A percentile compares a stretch with the other conserved stretches of the same genome.
These are phyloP conservation scores for Fratercula arctica DNA, from an alignment of 2,797 vertebrate species.

Conservation along the genomic window DNA sequence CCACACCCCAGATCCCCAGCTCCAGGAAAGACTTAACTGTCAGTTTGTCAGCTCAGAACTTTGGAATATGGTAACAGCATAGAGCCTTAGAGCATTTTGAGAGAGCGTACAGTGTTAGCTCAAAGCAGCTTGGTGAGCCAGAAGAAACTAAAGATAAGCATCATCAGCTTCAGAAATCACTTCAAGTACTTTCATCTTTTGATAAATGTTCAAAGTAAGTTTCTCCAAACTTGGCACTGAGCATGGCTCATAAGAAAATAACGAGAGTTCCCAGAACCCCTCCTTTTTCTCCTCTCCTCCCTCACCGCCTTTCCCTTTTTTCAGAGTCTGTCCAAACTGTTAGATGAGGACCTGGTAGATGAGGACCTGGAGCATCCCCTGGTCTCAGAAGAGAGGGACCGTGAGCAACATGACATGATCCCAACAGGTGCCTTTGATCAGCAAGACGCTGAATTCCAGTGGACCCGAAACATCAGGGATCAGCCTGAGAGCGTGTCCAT, in stretches of 20 bases:
- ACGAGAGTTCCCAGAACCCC: background rate
- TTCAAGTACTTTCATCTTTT: background rate
- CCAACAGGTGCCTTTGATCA: background rate
- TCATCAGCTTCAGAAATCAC: background rate
- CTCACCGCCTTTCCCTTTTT: background rate
- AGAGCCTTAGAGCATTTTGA: background rate
- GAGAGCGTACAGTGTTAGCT: background rate
- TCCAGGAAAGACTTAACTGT: background rate
- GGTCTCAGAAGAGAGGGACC: conserved; percentile 28
- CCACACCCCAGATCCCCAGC: background rate
- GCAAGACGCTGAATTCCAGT: background rate
- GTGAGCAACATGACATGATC: background rate
- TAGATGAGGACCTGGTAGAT: conserved; percentile 57
- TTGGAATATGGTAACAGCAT: background rate
- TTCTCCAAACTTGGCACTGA: background rate
- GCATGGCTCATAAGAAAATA: background rate
- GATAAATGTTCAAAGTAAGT: background rate
- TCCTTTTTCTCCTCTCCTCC: background rate
- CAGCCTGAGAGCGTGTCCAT: background rate
- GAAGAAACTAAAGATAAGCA: background rate
- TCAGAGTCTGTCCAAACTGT: conserved; percentile 45
- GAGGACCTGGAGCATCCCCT: conserved; percentile 46
- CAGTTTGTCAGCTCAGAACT: background rate
- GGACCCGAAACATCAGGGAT: background rate
- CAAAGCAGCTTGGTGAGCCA: background rate